These are phyloP conservation scores for Etheostoma nigrum DNA, from an alignment of 2,797 vertebrate species.

Conservation along the genomic window DNA sequence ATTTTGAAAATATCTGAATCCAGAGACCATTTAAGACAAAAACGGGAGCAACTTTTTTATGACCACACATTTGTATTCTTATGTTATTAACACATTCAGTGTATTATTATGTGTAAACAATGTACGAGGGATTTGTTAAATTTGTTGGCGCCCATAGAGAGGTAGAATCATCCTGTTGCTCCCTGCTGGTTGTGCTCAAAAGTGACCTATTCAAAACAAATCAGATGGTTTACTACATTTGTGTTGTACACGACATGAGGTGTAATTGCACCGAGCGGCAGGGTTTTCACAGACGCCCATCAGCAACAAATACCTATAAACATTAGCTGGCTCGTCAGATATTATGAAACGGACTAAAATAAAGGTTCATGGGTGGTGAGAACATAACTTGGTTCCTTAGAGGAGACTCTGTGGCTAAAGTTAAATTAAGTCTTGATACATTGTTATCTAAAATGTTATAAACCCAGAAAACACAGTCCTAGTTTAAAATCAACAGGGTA, in stretches of 20 bases:
- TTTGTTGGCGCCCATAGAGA: background rate
- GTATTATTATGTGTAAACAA: background rate
- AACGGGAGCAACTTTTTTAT: slow-evolving; percentile 7
- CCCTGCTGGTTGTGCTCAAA: slow-evolving; percentile 47
- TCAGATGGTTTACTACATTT: slow-evolving; percentile 52
- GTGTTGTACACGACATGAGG: slow-evolving; percentile 48
- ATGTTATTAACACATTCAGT: background rate
- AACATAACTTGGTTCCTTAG: background rate
- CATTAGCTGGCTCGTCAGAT: slow-evolving; percentile 27
- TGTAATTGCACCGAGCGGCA: slow-evolving; percentile 53
- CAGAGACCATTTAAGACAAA: slow-evolving; percentile 35
- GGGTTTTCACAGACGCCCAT: slow-evolving; percentile 29
- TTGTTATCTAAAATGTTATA: background rate
- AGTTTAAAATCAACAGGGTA: background rate
- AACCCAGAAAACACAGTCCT: background rate
- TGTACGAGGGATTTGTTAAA: slow-evolving; percentile 13
- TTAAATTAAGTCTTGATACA: slow-evolving; percentile 16
- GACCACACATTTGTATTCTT: slow-evolving; percentile 3
- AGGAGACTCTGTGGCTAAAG: background rate
- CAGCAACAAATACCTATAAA: slow-evolving; percentile 40
- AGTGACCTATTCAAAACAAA: slow-evolving; percentile 50
- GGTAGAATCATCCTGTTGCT: slow-evolving; percentile 21
- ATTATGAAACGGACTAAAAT: slow-evolving; percentile 8
- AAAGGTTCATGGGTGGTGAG: background rate
- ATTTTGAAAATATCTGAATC: slow-evolving; percentile 32